Conservation (phyloP, 2,113 vertebrate species). For the Paradisaea rubra region DNA sequence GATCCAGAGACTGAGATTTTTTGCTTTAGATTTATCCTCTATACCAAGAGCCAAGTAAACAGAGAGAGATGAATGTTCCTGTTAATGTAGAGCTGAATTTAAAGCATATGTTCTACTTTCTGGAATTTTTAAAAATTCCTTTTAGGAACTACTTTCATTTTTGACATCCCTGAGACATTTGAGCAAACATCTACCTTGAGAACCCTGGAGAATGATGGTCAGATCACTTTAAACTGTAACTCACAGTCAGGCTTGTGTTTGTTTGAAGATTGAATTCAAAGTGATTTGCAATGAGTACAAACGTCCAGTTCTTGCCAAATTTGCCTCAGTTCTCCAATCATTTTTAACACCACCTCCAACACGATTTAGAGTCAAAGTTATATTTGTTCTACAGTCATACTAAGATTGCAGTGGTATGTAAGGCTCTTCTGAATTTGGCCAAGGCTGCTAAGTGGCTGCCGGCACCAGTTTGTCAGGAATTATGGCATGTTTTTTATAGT, state of each 20-base stretch:
- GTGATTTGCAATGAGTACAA: background rate
- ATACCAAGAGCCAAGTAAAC: background rate
- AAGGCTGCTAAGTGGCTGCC: slow-evolving; percentile 24
- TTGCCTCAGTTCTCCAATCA: background rate
- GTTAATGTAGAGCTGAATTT: background rate
- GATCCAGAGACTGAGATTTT: background rate
- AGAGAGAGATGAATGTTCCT: slow-evolving; percentile 13
- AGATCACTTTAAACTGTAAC: background rate
- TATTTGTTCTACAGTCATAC: slow-evolving; percentile 10
- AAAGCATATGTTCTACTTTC: background rate
- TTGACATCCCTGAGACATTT: background rate
- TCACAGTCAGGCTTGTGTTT: background rate
- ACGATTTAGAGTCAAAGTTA: background rate
- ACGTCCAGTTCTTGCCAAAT: background rate
- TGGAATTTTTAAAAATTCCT: background rate
- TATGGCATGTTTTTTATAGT: slow-evolving; percentile 37
- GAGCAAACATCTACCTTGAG: background rate
- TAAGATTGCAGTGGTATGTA: background rate
- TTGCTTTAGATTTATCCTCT: background rate
- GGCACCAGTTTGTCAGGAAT: slow-evolving; percentile 24
- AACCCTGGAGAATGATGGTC: background rate
- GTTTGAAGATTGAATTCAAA: background rate
- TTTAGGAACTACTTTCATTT: background rate
- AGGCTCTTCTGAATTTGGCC: slow-evolving; percentile 41
- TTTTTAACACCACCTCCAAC: background rate